Conservation (phyloP, 2,113 vertebrate species). For the Bubo blakistoni region DNA sequence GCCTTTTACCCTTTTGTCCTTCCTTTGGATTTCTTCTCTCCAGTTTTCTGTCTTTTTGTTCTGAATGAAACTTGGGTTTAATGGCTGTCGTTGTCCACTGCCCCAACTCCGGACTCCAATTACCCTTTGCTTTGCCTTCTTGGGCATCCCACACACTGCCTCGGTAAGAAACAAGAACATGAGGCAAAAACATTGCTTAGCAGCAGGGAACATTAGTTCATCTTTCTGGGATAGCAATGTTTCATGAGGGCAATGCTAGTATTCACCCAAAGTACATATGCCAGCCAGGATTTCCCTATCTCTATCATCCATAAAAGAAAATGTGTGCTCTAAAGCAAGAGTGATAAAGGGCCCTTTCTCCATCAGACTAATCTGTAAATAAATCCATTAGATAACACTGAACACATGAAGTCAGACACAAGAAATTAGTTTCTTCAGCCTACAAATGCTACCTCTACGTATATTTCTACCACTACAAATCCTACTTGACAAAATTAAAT, state of each 20-base stretch:
- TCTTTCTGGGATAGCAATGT: neutral
- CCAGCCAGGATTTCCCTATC: neutral
- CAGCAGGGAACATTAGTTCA: neutral
- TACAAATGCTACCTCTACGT: neutral
- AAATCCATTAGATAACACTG: neutral
- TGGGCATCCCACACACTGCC: neutral
- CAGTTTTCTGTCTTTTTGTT: neutral
- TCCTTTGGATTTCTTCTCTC: neutral
- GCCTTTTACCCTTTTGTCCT: neutral
- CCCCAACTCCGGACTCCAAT: neutral
- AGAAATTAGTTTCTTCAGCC: neutral
- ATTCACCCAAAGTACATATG: accelerated
- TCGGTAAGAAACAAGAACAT: neutral
- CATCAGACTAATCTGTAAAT: neutral
- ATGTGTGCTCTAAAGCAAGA: neutral
- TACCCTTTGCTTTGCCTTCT: neutral
- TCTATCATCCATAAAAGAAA: neutral
- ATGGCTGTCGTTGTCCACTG: neutral
- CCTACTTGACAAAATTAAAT: slow-evolving; percentile 7
- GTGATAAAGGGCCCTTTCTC: neutral
- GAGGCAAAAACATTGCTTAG: neutral
- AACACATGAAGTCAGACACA: neutral
- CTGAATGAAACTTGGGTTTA: neutral
- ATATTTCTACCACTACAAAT: neutral
- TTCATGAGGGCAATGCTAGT: neutral